Conservation (phyloP, 2,113 vertebrate genomes). For the Leiothrix lutea region DNA sequence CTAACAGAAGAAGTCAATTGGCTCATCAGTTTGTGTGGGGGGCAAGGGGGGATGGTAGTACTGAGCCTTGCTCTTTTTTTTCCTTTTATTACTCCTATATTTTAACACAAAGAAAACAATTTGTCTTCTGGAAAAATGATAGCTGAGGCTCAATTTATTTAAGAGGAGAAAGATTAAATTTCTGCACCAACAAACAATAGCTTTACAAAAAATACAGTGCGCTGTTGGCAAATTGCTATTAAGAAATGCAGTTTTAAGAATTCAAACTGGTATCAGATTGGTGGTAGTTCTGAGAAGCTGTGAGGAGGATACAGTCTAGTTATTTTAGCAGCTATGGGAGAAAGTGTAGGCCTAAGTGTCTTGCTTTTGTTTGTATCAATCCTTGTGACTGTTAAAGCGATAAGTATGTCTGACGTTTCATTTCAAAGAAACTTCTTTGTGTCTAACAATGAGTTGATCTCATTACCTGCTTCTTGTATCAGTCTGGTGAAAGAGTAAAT, state of each 20-base stretch:
- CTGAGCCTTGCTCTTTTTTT: background rate
- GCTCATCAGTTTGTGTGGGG: background rate
- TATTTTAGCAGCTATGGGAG: background rate
- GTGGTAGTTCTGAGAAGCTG: background rate
- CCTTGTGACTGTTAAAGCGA: slow-evolving; percentile 6
- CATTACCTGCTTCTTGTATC: slow-evolving; percentile 38
- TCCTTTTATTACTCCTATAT: background rate
- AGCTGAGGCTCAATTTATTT: background rate
- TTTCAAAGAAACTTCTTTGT: slow-evolving; percentile 42
- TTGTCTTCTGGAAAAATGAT: background rate
- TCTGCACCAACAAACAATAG: background rate
- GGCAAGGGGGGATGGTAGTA: fast-evolving
- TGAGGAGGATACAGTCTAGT: background rate
- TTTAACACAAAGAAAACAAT: background rate
- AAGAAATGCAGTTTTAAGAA: background rate
- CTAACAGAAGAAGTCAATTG: background rate
- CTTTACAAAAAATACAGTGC: background rate
- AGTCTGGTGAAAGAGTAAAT: slow-evolving; percentile 34
- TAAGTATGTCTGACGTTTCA: slow-evolving; percentile 48
- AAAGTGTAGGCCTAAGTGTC: background rate
- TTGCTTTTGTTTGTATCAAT: slow-evolving; percentile 16
- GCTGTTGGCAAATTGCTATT: background rate
- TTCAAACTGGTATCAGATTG: background rate
- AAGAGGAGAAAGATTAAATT: background rate
- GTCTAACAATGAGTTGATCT: slow-evolving; percentile 52